Percentiles rank a stretch among this genome's conserved stretches.
These are phyloP conservation scores for Hanleya hanleyi DNA, from an alignment of 2,888 invertebrate species.

Conservation along the genomic window DNA sequence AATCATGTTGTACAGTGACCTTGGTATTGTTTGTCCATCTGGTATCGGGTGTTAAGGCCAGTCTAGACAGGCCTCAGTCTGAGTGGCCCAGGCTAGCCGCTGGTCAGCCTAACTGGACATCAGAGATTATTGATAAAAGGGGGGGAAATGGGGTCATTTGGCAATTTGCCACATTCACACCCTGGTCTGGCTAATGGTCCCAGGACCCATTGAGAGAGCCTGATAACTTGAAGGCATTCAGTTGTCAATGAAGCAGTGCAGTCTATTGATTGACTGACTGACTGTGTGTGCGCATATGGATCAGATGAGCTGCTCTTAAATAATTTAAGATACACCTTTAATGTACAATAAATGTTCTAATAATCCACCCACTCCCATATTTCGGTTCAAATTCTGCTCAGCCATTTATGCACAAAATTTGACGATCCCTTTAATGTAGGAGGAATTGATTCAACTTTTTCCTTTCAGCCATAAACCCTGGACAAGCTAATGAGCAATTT, in stretches of 20 bases:
- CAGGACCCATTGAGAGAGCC: background rate
- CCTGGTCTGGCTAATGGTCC: background rate
- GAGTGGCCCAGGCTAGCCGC: background rate
- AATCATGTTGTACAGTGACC: background rate
- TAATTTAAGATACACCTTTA: too few species aligned
- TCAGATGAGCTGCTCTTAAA: background rate
- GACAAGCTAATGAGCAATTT: too few species aligned
- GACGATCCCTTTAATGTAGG: too few species aligned
- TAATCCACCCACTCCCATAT: too few species aligned
- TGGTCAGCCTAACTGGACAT: background rate
- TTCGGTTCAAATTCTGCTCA: too few species aligned
- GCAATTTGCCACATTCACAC: background rate
- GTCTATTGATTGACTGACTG: background rate
- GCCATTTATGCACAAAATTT: too few species aligned
- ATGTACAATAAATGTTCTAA: too few species aligned
- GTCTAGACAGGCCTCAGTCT: background rate
- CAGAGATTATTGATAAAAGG: background rate
- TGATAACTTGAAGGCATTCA: background rate
- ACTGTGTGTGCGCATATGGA: background rate
- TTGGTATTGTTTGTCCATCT: background rate
- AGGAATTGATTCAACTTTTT: too few species aligned
- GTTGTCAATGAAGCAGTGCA: background rate
- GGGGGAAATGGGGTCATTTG: background rate
- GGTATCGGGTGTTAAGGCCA: background rate
- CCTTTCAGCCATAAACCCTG: too few species aligned